phyloP scores from a whole-genome alignment of 2,797 vertebrate genomes.

The Lithobates pipiens region DNA sequence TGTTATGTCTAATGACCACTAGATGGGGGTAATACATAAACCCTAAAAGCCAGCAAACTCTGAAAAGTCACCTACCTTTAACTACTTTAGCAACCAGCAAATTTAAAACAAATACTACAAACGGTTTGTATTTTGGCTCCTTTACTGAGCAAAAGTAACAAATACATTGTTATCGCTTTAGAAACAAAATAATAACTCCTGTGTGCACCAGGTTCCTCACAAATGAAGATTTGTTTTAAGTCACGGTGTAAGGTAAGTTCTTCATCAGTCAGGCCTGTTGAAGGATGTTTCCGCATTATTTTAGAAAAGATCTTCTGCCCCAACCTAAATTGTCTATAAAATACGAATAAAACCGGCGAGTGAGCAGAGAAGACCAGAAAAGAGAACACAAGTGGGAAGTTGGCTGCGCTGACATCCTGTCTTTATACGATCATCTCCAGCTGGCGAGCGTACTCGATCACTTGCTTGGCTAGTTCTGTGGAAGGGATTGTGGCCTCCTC shows the following conservation, averaged over 20 bases:
- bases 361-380: conserved; percentile 38
- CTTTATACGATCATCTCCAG: conserved; percentile 95
- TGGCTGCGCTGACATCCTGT: neutral
- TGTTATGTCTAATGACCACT: too few species aligned
- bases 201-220: neutral
- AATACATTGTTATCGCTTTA: neutral
- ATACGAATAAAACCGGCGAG: conserved; percentile 6
- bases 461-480: conserved; percentile 90
- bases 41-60: too few species aligned
- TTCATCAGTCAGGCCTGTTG: neutral
- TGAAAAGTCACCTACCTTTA: too few species aligned
- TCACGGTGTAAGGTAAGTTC: neutral
- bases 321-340: conserved; percentile 15
- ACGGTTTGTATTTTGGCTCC: neutral
- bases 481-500: conserved; percentile 93
- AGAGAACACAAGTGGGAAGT: conserved; percentile 23
- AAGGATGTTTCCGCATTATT: neutral
- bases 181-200: neutral
- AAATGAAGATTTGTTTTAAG: neutral
- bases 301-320: conserved; percentile 23
- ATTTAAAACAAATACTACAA: too few species aligned
- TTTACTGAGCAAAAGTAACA: conserved; percentile 11
- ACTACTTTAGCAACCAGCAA: too few species aligned
- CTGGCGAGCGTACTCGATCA: conserved; percentile 95
- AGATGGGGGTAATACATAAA: too few species aligned